Percentiles rank a stretch among this genome's conserved stretches.
These are phyloP conservation scores for Dipodomys ordii DNA, from an alignment of 2,113 vertebrate genomes.

Conservation along the genomic window DNA sequence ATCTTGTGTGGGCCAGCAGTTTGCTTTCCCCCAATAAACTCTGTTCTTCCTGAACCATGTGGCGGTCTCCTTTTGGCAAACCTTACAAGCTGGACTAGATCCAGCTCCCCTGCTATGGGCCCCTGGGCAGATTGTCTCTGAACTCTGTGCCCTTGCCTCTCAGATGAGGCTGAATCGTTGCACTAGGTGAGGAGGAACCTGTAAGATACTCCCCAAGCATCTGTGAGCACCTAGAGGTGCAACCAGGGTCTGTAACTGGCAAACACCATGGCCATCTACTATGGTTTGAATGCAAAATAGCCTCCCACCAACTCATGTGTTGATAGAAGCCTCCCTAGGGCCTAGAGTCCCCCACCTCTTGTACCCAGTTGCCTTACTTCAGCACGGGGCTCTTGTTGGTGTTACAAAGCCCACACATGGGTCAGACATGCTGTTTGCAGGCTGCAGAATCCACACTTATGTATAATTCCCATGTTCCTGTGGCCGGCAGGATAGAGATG, in stretches of 20 bases:
- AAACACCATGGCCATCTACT: neutral
- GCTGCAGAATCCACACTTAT: neutral
- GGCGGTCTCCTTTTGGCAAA: no score
- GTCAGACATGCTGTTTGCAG: neutral
- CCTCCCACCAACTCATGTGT: neutral
- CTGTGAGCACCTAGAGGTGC: neutral
- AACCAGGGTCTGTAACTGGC: neutral
- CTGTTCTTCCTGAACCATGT: no score
- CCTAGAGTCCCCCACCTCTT: neutral
- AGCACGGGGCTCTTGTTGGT: neutral
- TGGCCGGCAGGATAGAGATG: no score
- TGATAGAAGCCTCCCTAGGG: neutral
- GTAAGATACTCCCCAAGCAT: neutral
- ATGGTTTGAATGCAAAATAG: no score
- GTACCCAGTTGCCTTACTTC: neutral
- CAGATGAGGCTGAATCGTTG: no score
- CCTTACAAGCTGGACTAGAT: no score
- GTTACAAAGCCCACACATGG: neutral
- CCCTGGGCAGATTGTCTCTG: neutral
- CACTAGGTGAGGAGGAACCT: neutral
- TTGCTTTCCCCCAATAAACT: no score
- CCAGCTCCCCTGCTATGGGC: neutral
- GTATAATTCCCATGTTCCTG: no score
- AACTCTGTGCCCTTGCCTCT: neutral
- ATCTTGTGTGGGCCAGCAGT: no score